Evolutionary conservation across 1,140 invertebrate species (phyloP), one percentile per base, ranked within the genome.

Genomic region (Melanaphis sacchari): DNA sequence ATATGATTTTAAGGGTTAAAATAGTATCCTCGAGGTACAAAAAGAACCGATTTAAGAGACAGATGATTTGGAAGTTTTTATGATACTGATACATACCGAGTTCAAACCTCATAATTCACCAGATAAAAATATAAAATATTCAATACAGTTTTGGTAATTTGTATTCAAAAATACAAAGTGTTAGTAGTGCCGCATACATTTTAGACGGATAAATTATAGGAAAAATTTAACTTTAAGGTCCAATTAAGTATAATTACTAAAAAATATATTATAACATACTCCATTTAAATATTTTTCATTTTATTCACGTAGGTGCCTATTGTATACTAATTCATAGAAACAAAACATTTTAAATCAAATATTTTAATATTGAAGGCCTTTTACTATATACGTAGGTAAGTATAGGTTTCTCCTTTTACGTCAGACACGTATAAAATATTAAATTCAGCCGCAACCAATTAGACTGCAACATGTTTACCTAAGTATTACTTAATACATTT

Each of bases 11-110:
- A 87, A 41, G 84, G 41, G 84, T 87, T 87, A n/a, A 26, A 26
- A 43, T 31, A 26, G 22, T 36, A 46, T 36, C 5, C 43, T 4
- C 3, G 31, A n/a, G 26, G 7, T 24, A 88, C 85, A 88, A 88
- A 46, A 18, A 46, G 31, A 88, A 88, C 4, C 31, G 85, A 18
- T 22, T 46, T 8, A 49, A 21, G n/a, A 31, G 85, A 43, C 7
- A 31, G 85, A 88, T 49, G 85, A 88, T 88, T 49, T n/a, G 31
- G 43, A n/a, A 15, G 85, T 88, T 88, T n/a, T 36, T n/a, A 18
- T n/a, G n/a, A 49, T 18, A 18, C 43, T n/a, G n/a, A 43, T 31
- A 46, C 21, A 66, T 26, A 7, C 31, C 41, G 18, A 87, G 31
- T 87, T 46, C 26, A n/a, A 46, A 87, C 11, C 41, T 40, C 40